Percentiles rank a stretch among this genome's conserved stretches.
These are phyloP conservation scores for Amblyopsis rosae DNA, from an alignment of 2,113 vertebrate species.

Conservation along the genomic window DNA sequence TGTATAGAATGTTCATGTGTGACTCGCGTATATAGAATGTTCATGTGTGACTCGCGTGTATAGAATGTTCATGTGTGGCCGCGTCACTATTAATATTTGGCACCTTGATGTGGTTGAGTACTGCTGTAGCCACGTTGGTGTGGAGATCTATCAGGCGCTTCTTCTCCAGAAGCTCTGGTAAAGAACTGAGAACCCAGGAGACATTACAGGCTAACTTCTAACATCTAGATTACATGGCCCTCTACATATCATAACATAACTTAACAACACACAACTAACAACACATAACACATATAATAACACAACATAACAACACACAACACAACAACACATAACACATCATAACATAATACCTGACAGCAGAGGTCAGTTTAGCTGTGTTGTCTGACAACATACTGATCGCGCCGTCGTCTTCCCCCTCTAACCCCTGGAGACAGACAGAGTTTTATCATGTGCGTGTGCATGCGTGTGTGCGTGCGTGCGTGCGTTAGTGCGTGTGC, in stretches of 20 bases:
- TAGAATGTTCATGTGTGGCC: too few relatives aligned
- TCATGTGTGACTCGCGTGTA: not conserved
- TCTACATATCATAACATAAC: not conserved
- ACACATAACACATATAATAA: too few relatives aligned
- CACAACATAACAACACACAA: too few relatives aligned
- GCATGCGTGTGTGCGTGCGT: not conserved
- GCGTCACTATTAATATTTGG: not conserved
- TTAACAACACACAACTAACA: too few relatives aligned
- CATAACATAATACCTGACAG: constrained; percentile 85
- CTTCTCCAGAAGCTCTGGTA: constrained; percentile 97
- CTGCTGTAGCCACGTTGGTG: constrained; percentile 96
- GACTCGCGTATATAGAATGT: not conserved
- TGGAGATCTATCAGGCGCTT: constrained; percentile 97
- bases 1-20: too few relatives aligned
- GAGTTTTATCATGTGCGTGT: not conserved
- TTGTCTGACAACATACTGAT: constrained; percentile 99
- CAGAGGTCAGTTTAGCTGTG: constrained; percentile 97
- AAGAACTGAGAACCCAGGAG: constrained; percentile 78
- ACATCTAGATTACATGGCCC: not conserved
- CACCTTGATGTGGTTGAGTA: constrained; percentile 98
- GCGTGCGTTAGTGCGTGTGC: not conserved
- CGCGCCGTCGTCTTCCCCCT: constrained; percentile 97
- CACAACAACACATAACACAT: constrained; percentile 1
- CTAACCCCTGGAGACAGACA: constrained; percentile 82
- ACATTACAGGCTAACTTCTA: too few relatives aligned